Evolutionary conservation across 2,113 vertebrate genomes (phyloP), one percentile per base, ranked within the genome.

Genomic region (Tachysurus fulvidraco): DNA sequence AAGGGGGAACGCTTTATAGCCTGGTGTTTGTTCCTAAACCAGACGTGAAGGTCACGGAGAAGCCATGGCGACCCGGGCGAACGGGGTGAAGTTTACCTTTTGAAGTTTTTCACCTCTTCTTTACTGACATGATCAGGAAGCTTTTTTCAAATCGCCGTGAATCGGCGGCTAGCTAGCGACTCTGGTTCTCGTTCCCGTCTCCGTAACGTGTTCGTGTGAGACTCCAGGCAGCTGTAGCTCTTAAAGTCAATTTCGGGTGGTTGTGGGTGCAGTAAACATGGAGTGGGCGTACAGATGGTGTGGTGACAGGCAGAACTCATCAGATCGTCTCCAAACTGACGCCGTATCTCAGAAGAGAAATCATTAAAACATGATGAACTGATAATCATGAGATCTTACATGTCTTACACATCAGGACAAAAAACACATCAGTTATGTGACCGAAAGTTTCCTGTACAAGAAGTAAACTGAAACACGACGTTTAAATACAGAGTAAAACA

Each of bases 11-110:
- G 50, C 44, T 88, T 91, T 86, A 85, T 90, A 83, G 74, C 91
- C 14, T 88, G 77, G 91, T 88, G 84, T 92, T 92, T 89, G 88
- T 87, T 91, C 89, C 19, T 41, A 84, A 59, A 86, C 86, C 90
- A 93, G 90, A 91, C 89, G 50, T 41, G 64, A 88, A 91, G 91
- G 93, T 93, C 92, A 92, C 71, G 83, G 89, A 85, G 84, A 89
- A 92, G 89, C 92, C 92, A 93, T 62, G 46, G 69, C 64, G 88
- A 88, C 83, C 65, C 69, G 69, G 78, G 81, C 55, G 84, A 86
- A 57, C 64, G n/a, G 54, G 88, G 55, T 52, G 64, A 76, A 52
- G 73, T 73, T 30, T 54, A 64, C 55, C 82, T 25, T 23, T 54
- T 83, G n/a, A 46, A 8, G 16, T n/a, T 50, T 52, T 21, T 67